Evolutionary conservation across 2,113 vertebrate genomes (phyloP).

Genomic region (Copsychus sechellarum): DNA sequence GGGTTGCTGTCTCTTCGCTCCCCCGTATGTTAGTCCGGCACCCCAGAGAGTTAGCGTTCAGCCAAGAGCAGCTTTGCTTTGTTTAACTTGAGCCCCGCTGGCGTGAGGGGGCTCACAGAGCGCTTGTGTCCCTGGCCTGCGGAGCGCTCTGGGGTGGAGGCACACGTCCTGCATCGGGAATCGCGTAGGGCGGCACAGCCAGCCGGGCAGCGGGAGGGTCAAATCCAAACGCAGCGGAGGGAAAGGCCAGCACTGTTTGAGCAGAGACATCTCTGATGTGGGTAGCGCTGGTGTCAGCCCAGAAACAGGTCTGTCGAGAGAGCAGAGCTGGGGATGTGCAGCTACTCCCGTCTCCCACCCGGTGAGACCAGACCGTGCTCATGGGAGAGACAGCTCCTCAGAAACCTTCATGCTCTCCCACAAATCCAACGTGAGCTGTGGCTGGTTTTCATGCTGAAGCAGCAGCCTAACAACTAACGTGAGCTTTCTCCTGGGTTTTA

Average conservation of each 20-base stretch:
- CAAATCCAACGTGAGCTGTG: neutral
- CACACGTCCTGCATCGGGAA: neutral
- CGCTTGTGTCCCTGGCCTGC: neutral
- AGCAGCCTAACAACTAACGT: neutral
- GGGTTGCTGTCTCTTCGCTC: neutral
- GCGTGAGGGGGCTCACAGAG: neutral
- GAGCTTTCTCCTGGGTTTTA: neutral
- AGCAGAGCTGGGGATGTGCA: neutral
- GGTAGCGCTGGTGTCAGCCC: neutral
- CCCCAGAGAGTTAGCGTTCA: neutral
- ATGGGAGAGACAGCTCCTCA: neutral
- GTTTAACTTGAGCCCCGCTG: neutral
- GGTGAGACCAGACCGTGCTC: neutral
- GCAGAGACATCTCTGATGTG: neutral
- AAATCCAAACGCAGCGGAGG: fast-evolving
- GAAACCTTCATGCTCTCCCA: neutral
- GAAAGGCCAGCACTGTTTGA: neutral
- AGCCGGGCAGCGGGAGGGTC: neutral
- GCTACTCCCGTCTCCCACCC: fast-evolving
- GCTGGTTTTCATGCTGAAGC: neutral
- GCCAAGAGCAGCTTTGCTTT: neutral
- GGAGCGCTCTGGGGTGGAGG: neutral
- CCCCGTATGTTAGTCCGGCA: neutral
- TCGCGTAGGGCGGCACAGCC: fast-evolving
- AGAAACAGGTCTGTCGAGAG: neutral